Conservation (phyloP, 1,140 invertebrate species). For the Drosophila prosaltans region DNA sequence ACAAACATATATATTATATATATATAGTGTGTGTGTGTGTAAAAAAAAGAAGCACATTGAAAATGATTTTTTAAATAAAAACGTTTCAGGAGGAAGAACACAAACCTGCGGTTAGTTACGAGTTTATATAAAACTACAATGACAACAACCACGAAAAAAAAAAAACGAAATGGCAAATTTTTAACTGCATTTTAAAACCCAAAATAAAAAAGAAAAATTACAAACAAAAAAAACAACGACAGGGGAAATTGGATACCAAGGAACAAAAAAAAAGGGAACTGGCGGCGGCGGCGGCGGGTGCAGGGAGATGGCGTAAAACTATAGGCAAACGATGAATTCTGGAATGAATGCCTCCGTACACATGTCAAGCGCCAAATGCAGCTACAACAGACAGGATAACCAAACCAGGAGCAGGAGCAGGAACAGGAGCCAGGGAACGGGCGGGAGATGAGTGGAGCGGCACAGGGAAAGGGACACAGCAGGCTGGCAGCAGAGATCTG, state of each 20-base stretch:
- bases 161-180: slow-evolving; percentile 67
- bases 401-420: no score
- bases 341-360: slow-evolving; percentile 42
- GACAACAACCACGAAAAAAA: slow-evolving; percentile 26
- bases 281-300: no score
- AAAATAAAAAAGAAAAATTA: slow-evolving; percentile 25
- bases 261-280: slow-evolving; percentile 24
- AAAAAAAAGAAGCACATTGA: slow-evolving; percentile 18
- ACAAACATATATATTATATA: neutral
- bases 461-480: slow-evolving; percentile 15
- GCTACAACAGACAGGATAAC: slow-evolving; percentile 58
- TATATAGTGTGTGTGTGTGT: no score
- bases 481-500: slow-evolving; percentile 33
- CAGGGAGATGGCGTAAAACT: neutral
- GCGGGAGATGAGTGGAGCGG: no score
- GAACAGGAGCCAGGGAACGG: no score
- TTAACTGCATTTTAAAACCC: slow-evolving; percentile 70
- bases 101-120: slow-evolving; percentile 79
- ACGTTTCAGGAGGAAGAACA: slow-evolving; percentile 50
- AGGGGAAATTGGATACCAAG: slow-evolving; percentile 21
- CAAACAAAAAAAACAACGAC: slow-evolving; percentile 22
- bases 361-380: slow-evolving; percentile 79
- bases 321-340: slow-evolving; percentile 1
- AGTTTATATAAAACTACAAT: slow-evolving; percentile 76
- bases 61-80: slow-evolving; percentile 9